These are phyloP conservation scores for Pycnomerus fuliginosus DNA, from an alignment of 2,888 invertebrate genomes.

Conservation along the genomic window DNA sequence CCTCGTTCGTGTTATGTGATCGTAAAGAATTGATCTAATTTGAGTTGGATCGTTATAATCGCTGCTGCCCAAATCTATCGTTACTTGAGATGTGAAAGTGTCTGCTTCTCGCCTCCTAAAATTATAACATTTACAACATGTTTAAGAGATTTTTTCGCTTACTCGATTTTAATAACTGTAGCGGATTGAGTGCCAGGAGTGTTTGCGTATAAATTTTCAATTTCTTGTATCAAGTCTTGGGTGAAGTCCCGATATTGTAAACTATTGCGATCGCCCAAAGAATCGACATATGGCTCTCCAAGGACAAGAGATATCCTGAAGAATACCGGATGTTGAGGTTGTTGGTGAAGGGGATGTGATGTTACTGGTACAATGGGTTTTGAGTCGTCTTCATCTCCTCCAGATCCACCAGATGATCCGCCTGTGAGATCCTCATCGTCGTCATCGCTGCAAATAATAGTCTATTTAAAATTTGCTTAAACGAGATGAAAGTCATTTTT, in stretches of 20 bases:
- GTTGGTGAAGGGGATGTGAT: not conserved
- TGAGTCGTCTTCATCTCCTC: too few relatives aligned
- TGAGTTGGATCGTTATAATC: constrained; percentile 57
- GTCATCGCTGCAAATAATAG: too few relatives aligned
- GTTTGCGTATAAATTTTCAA: constrained; percentile 59
- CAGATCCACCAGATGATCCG: not conserved
- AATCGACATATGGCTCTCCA: constrained; percentile 60
- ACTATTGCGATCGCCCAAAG: constrained; percentile 63
- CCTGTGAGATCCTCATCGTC: not conserved
- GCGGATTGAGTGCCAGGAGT: constrained; percentile 61
- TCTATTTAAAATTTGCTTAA: too few relatives aligned
- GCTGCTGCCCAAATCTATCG: constrained; percentile 66
- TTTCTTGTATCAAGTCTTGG: constrained; percentile 58
- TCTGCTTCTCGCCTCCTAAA: constrained; percentile 58
- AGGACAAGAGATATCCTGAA: constrained; percentile 61
- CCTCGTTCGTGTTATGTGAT: constrained; percentile 59
- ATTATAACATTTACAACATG: not conserved
- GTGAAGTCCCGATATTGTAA: constrained; percentile 61
- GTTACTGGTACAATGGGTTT: not conserved
- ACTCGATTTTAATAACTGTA: constrained; percentile 70
- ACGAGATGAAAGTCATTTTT: too few relatives aligned
- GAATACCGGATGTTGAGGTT: constrained; percentile 46
- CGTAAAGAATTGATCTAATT: constrained; percentile 55
- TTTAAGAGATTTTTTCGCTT: constrained; percentile 44
- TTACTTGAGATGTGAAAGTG: constrained; percentile 63